phyloP scores from a whole-genome alignment of 1,140 invertebrate genomes.

The Mylabris phalerata region DNA sequence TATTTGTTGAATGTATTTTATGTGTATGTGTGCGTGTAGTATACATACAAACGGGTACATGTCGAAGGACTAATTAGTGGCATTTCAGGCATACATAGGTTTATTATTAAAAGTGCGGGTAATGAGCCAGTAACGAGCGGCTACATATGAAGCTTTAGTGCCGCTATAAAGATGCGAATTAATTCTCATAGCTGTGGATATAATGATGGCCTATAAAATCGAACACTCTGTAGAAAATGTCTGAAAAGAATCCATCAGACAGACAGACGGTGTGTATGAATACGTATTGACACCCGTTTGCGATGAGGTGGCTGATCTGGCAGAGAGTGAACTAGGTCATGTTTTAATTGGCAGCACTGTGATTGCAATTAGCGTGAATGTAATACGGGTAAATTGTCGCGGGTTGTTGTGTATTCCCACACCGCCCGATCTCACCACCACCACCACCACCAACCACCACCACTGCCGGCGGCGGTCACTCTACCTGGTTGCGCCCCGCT shows the following conservation, averaged over 20 bases:
- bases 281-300: not conserved
- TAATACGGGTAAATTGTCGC: conserved; percentile 27
- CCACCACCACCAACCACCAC: not conserved
- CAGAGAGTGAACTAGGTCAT: conserved; percentile 19
- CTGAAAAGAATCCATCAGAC: no score
- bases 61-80: conserved; percentile 5
- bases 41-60: not conserved
- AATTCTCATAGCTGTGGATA: conserved; percentile 11
- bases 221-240: not conserved
- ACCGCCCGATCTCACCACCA: conserved; percentile 15
- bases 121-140: conserved; percentile 10
- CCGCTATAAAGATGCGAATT: conserved; percentile 10
- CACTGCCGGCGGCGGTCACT: conserved; percentile 14
- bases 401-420: conserved; percentile 23
- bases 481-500: conserved; percentile 14
- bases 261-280: no score
- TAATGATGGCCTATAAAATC: conserved; percentile 11
- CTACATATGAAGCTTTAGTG: conserved; percentile 10
- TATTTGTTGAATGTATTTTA: not conserved
- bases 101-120: conserved; percentile 6
- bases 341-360: conserved; percentile 26
- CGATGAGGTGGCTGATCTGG: not conserved
- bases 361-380: conserved; percentile 28
- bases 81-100: not conserved
- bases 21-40: not conserved